Evolutionary conservation across 2,113 vertebrate genomes (phyloP).

Genomic region (Chaetops frenatus): DNA sequence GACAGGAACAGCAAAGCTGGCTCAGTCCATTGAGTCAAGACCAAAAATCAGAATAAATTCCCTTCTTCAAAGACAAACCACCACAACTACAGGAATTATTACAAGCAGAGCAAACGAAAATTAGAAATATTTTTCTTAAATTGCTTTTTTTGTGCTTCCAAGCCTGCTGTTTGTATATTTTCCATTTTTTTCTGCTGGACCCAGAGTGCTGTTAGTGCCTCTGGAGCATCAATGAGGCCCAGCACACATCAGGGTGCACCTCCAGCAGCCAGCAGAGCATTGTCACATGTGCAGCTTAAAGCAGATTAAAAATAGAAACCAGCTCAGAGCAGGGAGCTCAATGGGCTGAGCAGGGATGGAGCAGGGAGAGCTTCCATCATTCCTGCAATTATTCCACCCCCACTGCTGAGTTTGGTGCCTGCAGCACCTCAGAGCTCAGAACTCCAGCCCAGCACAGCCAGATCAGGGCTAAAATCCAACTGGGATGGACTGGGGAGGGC

Average conservation of each 20-base stretch:
- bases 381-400: conserved; percentile 3
- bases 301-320: conserved; percentile 19
- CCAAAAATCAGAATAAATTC: background rate
- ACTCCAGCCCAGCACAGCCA: background rate
- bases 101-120: background rate
- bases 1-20: background rate
- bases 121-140: rapidly evolving
- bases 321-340: background rate
- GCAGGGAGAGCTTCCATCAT: conserved; percentile 22
- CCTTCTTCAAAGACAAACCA: background rate
- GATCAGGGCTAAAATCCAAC: background rate
- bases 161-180: rapidly evolving
- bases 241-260: background rate
- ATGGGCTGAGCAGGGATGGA: background rate
- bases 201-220: too few relatives aligned
- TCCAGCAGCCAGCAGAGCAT: background rate
- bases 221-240: background rate
- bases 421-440: background rate
- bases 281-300: conserved; percentile 3
- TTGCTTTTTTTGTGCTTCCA: background rate
- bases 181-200: background rate
- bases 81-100: background rate
- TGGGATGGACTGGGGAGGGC: background rate
- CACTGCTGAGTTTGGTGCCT: background rate
- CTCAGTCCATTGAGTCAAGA: background rate